Percentiles rank a stretch among this genome's conserved stretches.
Evolutionary conservation across 92 coral and sea anemone genomes (phyloP).

Genomic region (Meandrina meandrites): DNA sequence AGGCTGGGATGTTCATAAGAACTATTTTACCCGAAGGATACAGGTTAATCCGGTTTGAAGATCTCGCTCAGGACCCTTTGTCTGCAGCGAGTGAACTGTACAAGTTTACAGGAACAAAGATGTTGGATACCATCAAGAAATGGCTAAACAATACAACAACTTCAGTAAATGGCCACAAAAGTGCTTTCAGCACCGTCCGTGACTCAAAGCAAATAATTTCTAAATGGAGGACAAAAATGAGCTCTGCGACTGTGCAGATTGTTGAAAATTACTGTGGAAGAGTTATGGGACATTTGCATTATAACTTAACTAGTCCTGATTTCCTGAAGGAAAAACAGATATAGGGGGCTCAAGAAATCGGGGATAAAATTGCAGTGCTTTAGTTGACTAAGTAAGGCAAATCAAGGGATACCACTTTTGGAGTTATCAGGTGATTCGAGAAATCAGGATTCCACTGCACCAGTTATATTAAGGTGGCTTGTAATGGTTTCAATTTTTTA

Average conservation of each 20-base stretch:
- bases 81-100: slow-evolving; percentile 19
- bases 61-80: slow-evolving; percentile 11
- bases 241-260: background rate
- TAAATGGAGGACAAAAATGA: slow-evolving; percentile 8
- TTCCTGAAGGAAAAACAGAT: no score
- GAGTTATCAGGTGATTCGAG: no score
- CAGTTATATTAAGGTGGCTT: no score
- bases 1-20: background rate
- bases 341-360: no score
- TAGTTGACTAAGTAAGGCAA: no score
- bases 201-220: background rate
- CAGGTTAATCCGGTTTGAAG: slow-evolving; percentile 40
- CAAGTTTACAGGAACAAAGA: slow-evolving; percentile 13
- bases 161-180: background rate
- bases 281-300: slow-evolving; percentile 8
- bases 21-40: background rate
- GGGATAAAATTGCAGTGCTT: no score
- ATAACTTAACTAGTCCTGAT: no score
- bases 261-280: slow-evolving; percentile 20
- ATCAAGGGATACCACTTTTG: no score
- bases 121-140: slow-evolving; percentile 6
- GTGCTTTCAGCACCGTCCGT: slow-evolving; percentile 13
- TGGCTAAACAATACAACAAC: slow-evolving; percentile 23
- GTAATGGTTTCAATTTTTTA: no score
- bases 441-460: no score